Conservation (phyloP, 53 echinoderm and acorn worm species). For the Arbacia lixula region DNA sequence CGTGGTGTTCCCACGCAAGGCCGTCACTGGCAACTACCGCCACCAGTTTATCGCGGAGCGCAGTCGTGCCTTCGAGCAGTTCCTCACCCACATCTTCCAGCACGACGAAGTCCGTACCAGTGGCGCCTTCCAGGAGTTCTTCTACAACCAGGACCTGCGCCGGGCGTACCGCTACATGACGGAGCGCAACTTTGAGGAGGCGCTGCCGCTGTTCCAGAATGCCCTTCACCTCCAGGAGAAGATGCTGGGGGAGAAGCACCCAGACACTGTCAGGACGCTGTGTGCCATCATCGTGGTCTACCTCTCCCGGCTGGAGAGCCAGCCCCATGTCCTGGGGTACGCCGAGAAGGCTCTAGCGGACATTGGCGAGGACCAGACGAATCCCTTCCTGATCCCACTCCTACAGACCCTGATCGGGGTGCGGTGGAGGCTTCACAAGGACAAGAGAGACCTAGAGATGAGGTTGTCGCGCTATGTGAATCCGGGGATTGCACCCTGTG, state of each 20-base stretch:
- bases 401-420: constrained; percentile 93
- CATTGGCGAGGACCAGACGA: constrained; percentile 82
- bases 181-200: constrained; percentile 74
- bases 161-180: constrained; percentile 85
- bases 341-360: constrained; percentile 83
- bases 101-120: constrained; percentile 77
- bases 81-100: constrained; percentile 71
- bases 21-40: constrained; percentile 88
- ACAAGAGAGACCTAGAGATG: constrained; percentile 86
- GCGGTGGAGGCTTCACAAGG: constrained; percentile 82
- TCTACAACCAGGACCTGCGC: constrained; percentile 87
- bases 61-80: constrained; percentile 93
- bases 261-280: constrained; percentile 74
- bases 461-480: constrained; percentile 72
- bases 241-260: constrained; percentile 79
- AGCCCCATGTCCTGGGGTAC: constrained; percentile 85
- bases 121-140: constrained; percentile 85
- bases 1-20: constrained; percentile 86
- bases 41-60: constrained; percentile 94
- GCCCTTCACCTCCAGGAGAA: constrained; percentile 94
- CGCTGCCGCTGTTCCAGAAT: constrained; percentile 88
- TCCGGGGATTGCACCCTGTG: constrained; percentile 66
- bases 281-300: constrained; percentile 91
- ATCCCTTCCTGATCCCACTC: constrained; percentile 85
- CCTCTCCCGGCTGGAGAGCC: constrained; percentile 79